phyloP scores from a whole-genome alignment of 2,888 invertebrate genomes.

The Atethmia centrago region DNA sequence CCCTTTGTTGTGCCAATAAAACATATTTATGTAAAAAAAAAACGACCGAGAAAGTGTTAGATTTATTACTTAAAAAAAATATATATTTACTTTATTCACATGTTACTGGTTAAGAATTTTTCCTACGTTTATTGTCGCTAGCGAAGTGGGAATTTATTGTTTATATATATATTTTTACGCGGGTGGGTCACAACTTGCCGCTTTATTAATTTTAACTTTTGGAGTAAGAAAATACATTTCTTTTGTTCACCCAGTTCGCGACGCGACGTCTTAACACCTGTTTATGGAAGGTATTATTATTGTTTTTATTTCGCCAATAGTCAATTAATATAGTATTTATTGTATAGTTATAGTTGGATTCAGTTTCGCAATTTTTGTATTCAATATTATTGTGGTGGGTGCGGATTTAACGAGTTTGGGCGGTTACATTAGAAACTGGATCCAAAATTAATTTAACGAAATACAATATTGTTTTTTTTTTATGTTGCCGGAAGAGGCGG shows the following conservation, averaged over 20 bases:
- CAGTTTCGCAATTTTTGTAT: constrained; percentile 67
- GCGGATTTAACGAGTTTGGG: constrained; percentile 43
- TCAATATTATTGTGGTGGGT: constrained; percentile 51
- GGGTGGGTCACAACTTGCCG: constrained; percentile 57
- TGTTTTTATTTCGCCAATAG: constrained; percentile 77
- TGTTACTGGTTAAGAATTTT: constrained; percentile 79
- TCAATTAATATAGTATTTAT: constrained; percentile 81
- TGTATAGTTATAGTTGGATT: constrained; percentile 74
- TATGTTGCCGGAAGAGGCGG: constrained; percentile 76
- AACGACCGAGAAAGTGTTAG: constrained; percentile 60
- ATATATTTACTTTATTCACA: constrained; percentile 78
- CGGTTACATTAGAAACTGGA: constrained; percentile 69
- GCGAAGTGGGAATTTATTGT: constrained; percentile 67
- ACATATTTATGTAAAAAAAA: constrained; percentile 53
- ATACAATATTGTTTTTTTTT: constrained; percentile 74
- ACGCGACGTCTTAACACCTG: constrained; percentile 64
- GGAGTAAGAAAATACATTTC: constrained; percentile 76
- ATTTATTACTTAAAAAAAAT: constrained; percentile 67
- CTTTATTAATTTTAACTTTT: constrained; percentile 70
- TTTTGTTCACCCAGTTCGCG: constrained; percentile 74
- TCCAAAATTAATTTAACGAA: constrained; percentile 69
- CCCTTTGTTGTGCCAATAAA: constrained; percentile 67
- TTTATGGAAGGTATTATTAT: constrained; percentile 68
- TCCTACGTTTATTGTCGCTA: constrained; percentile 69
- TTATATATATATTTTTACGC: constrained; percentile 68